Evolutionary conservation across 2,113 vertebrate species (phyloP).

Genomic region (Peromyscus californicus): DNA sequence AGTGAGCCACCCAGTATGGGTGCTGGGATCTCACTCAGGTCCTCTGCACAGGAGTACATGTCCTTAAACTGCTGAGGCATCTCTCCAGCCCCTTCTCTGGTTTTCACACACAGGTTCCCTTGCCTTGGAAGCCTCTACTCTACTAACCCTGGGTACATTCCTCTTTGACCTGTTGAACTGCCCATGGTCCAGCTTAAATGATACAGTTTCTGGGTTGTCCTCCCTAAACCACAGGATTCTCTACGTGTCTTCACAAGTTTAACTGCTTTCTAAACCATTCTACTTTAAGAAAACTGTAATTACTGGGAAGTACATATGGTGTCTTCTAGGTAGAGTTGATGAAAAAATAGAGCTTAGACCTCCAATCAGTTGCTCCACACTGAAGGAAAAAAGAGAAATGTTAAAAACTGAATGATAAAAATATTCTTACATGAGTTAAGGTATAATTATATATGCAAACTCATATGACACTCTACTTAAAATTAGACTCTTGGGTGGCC

Average conservation of each 20-base stretch:
- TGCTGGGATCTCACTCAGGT: neutral
- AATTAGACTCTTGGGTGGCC: neutral
- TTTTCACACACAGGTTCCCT: neutral
- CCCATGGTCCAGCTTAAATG: neutral
- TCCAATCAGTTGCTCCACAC: neutral
- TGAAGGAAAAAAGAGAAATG: neutral
- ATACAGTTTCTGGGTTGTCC: neutral
- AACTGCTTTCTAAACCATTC: conserved; percentile 22
- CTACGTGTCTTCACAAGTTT: neutral
- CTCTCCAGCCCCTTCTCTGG: neutral
- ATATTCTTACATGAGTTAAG: neutral
- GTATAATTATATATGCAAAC: neutral
- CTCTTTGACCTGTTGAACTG: neutral
- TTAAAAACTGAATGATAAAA: neutral
- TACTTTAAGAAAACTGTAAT: conserved; percentile 45
- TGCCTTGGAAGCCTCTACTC: neutral
- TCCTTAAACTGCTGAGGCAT: neutral
- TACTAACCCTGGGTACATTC: neutral
- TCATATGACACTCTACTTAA: neutral
- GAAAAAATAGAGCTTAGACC: neutral
- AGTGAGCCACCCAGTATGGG: neutral
- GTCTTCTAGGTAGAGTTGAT: neutral
- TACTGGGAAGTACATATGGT: neutral
- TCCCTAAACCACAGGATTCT: conserved; percentile 11
- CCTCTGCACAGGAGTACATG: neutral